Evolutionary conservation across 1,140 invertebrate genomes (phyloP).

Genomic region (Rhyacophila brunnea): DNA sequence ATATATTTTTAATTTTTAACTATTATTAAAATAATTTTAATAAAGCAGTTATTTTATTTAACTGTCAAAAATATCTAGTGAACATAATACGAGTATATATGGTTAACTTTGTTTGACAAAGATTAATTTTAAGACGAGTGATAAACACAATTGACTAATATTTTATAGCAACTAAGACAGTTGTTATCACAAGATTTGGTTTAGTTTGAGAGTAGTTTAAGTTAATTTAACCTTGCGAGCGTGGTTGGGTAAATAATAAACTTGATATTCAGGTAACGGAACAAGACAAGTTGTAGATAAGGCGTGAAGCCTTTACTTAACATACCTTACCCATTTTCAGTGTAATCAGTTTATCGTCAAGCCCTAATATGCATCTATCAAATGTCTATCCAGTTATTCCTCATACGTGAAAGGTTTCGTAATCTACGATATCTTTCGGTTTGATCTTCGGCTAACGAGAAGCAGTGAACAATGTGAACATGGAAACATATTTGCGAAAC

Average conservation of each 20-base stretch:
- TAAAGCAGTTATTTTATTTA: no score
- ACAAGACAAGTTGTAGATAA: slow-evolving; percentile 5
- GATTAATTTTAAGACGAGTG: no score
- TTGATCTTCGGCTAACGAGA: no score
- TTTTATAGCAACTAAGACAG: slow-evolving; percentile 7
- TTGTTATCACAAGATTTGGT: slow-evolving; percentile 15
- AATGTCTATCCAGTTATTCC: slow-evolving; percentile 23
- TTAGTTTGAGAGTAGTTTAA: slow-evolving; percentile 4
- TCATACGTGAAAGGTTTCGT: not conserved
- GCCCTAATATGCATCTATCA: slow-evolving; percentile 24
- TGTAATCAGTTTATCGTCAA: slow-evolving; percentile 28
- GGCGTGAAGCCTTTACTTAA: slow-evolving; percentile 4
- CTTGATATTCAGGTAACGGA: slow-evolving; percentile 24
- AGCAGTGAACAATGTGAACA: no score
- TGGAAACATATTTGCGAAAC: no score
- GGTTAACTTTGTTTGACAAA: no score
- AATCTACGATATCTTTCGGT: not conserved
- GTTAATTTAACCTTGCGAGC: slow-evolving; percentile 11
- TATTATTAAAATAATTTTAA: no score
- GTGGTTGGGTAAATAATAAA: slow-evolving; percentile 10
- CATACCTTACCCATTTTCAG: slow-evolving; percentile 1
- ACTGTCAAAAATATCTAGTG: no score
- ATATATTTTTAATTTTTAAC: no score
- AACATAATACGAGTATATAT: no score
- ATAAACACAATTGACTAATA: no score